Evolutionary conservation across 2,888 invertebrate genomes (phyloP), one percentile per base, ranked within the genome.

Genomic region (Acleris emargana): DNA sequence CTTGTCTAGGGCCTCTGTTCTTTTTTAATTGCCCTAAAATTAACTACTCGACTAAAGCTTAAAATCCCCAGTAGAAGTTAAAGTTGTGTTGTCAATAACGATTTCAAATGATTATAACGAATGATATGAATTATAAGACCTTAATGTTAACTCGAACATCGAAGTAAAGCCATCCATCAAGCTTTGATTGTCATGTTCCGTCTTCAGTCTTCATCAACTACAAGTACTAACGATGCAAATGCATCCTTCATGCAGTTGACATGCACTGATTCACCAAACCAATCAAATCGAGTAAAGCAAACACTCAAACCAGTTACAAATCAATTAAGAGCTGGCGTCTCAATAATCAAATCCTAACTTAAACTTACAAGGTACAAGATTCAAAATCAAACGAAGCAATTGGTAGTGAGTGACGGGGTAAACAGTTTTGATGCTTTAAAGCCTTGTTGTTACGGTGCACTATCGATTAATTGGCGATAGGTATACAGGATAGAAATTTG

Each of bases 271-370:
- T 66, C 50, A 42, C 25, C 66, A 61, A 61, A 66, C 66, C 66
- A 66, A 66, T 66, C 66, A 66, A 66, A 66, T 66, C 66, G 61
- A 66, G 60, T 51, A 66, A 61, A 25, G 49, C 61, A 61, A 66
- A 66, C 66, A 66, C 66, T 66, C 54, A 32, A 42, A 17, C 55
- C 57, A 25, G 66, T 66, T 57, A 66, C 66, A 66, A 66, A 66
- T 66, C 66, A 66, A 66, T 66, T 66, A 66, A 55, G 62, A 62
- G 22, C 25, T 11, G 43, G 17, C 25, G 13, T 57, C 45, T 20
- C 16, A 16, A n/a, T 22, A 17, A 45, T 45, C 43, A 25, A 57
- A 13, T 45, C 17, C 25, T 16, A 42, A 45, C 57, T n/a, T 43
- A 57, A n/a, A 57, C 22, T 7, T n/a, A 9, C 22, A n/a, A 57